phyloP scores from a whole-genome alignment of 2,888 invertebrate genomes.

The Apamea crenata region DNA sequence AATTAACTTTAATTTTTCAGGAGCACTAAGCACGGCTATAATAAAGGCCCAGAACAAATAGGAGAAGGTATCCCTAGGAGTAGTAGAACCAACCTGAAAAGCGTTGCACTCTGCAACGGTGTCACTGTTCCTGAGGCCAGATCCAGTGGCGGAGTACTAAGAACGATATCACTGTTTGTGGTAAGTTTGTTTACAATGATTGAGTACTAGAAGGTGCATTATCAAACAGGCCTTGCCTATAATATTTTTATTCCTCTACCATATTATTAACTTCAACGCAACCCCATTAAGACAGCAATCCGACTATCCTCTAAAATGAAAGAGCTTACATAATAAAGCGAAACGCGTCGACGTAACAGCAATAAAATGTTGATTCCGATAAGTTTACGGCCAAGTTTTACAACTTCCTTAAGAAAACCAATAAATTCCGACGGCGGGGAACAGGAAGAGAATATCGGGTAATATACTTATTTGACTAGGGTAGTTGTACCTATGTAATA shows the following conservation, averaged over 20 bases:
- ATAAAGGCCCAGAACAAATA: conserved; percentile 79
- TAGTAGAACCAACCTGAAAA: conserved; percentile 72
- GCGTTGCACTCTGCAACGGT: conserved; percentile 81
- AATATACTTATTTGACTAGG: conserved; percentile 42
- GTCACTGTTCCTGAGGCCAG: conserved; percentile 76
- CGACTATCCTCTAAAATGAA: conserved; percentile 17
- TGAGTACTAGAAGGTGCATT: background rate
- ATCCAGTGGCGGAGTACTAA: conserved; percentile 80
- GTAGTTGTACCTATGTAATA: conserved; percentile 1
- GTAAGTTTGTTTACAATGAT: conserved; percentile 65
- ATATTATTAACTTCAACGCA: background rate
- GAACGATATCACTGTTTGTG: conserved; percentile 80
- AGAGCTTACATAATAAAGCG: conserved; percentile 48
- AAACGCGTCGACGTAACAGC: conserved; percentile 48
- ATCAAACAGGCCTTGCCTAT: background rate
- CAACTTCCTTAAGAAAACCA: conserved; percentile 67
- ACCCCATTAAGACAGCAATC: conserved; percentile 8
- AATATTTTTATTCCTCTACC: background rate
- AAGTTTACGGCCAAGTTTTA: conserved; percentile 71
- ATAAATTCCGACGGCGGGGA: conserved; percentile 58
- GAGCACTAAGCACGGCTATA: conserved; percentile 78
- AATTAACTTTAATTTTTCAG: conserved; percentile 66
- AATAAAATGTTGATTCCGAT: conserved; percentile 70
- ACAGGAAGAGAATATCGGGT: conserved; percentile 55
- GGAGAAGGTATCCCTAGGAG: conserved; percentile 75